Percentiles rank a stretch among this genome's conserved stretches.
Conservation (phyloP, 1,140 invertebrate genomes). For the Thaumatotibia leucotreta region DNA sequence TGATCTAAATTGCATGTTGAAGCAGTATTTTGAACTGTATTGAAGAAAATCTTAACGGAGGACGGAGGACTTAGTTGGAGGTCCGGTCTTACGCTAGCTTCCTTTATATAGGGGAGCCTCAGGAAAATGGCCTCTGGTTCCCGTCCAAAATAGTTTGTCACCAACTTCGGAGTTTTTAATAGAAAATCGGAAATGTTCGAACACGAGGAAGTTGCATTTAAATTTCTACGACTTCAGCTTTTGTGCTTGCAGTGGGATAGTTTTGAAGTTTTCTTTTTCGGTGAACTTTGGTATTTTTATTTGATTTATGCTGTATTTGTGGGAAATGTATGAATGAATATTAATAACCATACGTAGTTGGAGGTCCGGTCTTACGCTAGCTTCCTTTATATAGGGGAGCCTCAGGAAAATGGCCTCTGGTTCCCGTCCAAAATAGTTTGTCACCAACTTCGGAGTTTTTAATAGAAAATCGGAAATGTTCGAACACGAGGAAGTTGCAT, state of each 20-base stretch:
- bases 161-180: constrained; percentile 1
- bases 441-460: neutral
- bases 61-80: too few species aligned
- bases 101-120: neutral
- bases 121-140: neutral
- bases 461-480: constrained; percentile 11
- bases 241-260: neutral
- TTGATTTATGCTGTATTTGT: neutral
- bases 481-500: neutral
- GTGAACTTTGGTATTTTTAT: neutral
- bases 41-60: too few species aligned
- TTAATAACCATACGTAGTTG: too few species aligned
- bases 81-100: too few species aligned
- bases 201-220: neutral
- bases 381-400: too few species aligned
- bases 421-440: constrained; percentile 2
- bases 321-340: neutral
- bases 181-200: constrained; percentile 12
- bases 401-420: neutral
- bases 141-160: constrained; percentile 4
- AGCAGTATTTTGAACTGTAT: too few species aligned
- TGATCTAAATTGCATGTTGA: too few species aligned
- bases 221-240: neutral
- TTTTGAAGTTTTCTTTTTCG: neutral
- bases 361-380: too few species aligned